Base-by-base conservation (phyloP, 2,113 vertebrate species). In the Melanerpes aurifrons region DNA sequence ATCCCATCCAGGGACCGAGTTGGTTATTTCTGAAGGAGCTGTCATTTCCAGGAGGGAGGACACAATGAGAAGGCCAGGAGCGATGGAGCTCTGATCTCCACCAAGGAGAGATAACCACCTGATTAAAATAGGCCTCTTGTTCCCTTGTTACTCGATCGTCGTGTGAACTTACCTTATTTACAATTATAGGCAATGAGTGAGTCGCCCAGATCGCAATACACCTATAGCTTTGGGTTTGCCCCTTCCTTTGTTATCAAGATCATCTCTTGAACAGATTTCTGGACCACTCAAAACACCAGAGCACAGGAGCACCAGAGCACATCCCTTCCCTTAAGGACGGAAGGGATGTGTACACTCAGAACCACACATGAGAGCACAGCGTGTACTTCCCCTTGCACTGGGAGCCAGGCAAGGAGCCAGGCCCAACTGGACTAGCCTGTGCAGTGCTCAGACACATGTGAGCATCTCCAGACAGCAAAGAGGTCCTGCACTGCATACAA, bases 111-210 rank as follows among this genome's bases (percentile, higher is more conserved):
- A 98, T 98, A 98, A 98, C 98, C 98, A 98, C 98, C 98, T 97
- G 98, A 98, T 98, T 98, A 98, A 98, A 99, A 99, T 98, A 97
- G 97, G 96, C 97, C 97, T 97, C 97, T 98, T 99, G 98, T 99
- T 98, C 98, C 98, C 97, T 87, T 71, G 98, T 98, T 96, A 98
- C 97, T 95, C 94, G 98, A 98, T 99, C 98, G 92, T 98, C 98
- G 98, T 99, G 98, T 98, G 98, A 99, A 99, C 98, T 98, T 96
- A 97, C 96, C 97, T 98, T 98, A 98, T 98, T 98, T 98, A 98
- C 97, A 97, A 98, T 97, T 97, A 97, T 95, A 97, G 98, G 97
- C 97, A 97, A 96, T 93, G 97, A 98, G 97, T 95, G 94, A 97
- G 96, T 88, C 32, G 40, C 85, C 68, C 84, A 86, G 90, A 93